phyloP scores from a whole-genome alignment of 35 echinoderm and acorn worm genomes.

The Ptychodera flava region DNA sequence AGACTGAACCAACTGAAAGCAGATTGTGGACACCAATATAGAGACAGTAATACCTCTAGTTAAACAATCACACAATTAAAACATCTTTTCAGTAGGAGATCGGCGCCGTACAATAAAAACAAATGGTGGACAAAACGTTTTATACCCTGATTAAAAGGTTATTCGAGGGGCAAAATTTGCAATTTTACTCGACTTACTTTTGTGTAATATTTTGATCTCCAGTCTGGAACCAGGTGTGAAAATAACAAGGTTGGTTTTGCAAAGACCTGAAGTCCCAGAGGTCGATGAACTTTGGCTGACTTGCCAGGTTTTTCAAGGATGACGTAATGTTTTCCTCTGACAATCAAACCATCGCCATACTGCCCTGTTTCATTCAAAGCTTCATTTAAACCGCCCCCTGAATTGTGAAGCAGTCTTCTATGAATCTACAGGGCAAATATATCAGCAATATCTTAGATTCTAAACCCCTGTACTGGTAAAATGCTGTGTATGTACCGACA shows the following conservation, averaged over 20 bases:
- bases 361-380: constrained; percentile 96
- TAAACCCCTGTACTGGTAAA: too few species aligned
- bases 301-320: constrained; percentile 28
- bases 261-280: constrained; percentile 60
- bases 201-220: constrained; percentile 42
- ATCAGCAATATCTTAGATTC: background rate
- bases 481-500: too few species aligned
- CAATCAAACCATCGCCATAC: constrained; percentile 89
- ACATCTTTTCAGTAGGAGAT: background rate
- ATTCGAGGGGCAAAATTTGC: background rate
- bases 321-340: constrained; percentile 61
- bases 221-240: constrained; percentile 30
- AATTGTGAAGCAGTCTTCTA: constrained; percentile 52
- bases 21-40: too few species aligned
- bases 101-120: background rate
- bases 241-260: constrained; percentile 59
- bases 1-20: too few species aligned
- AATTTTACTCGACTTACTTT: constrained; percentile 8
- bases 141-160: background rate
- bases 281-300: constrained; percentile 58
- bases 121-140: background rate
- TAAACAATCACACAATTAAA: background rate
- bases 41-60: too few species aligned
- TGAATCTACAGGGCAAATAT: constrained; percentile 44
- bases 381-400: constrained; percentile 53